Evolutionary conservation across 1,140 invertebrate genomes (phyloP).

Genomic region (Coptotermes formosanus): DNA sequence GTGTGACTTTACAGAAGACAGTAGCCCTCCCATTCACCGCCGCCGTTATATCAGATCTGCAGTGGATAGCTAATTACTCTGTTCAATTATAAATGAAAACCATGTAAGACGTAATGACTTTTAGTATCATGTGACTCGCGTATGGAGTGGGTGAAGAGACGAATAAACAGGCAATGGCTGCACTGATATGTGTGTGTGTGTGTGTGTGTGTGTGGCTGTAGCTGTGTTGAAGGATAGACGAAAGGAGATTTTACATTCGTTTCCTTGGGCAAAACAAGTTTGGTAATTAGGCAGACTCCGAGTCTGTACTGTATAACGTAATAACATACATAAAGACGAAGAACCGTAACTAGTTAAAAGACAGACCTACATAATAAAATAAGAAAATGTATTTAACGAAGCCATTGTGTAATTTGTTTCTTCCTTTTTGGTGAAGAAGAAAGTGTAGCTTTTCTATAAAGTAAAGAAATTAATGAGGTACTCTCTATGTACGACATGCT

Average conservation of each 20-base stretch:
- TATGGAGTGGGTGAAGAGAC: background rate
- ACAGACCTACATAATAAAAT: conserved; percentile 18
- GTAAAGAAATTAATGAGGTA: conserved; percentile 19
- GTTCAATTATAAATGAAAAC: too few species aligned
- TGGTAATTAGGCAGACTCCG: conserved; percentile 24
- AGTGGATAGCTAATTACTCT: too few species aligned
- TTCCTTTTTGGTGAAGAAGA: background rate
- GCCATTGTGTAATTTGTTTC: conserved; percentile 9
- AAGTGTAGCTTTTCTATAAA: conserved; percentile 1
- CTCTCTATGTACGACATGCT: background rate
- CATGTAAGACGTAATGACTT: too few species aligned
- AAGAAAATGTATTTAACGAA: conserved; percentile 26
- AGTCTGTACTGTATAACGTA: background rate
- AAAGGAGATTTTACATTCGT: background rate
- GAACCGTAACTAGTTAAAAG: background rate
- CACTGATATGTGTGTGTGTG: background rate
- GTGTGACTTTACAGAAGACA: too few species aligned
- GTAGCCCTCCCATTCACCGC: too few species aligned
- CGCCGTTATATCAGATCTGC: too few species aligned
- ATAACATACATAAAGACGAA: too few species aligned
- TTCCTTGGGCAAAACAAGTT: conserved; percentile 24
- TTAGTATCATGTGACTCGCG: too few species aligned
- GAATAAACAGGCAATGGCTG: background rate
- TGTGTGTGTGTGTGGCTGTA: background rate
- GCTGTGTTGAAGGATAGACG: background rate